Evolutionary conservation across 2,888 invertebrate genomes (phyloP).

Genomic region (Tenthredo amoena): DNA sequence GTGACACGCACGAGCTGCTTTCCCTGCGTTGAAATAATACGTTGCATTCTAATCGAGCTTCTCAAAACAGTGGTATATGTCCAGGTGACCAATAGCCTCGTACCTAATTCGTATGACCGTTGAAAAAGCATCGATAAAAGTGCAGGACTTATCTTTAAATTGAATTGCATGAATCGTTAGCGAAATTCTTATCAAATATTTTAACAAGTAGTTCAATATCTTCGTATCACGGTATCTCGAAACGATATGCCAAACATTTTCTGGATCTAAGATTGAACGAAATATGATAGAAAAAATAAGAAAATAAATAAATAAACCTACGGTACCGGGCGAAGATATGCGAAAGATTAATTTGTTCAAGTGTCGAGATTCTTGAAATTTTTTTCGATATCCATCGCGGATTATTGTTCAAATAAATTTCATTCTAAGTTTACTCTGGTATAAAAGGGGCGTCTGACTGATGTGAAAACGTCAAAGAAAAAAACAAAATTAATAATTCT

Average conservation of each 20-base stretch:
- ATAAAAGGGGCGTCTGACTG: neutral
- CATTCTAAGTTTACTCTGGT: neutral
- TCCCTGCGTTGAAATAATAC: neutral
- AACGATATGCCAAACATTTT: neutral
- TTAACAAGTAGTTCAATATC: neutral
- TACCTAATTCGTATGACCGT: neutral
- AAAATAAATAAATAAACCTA: neutral
- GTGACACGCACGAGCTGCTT: slow-evolving; percentile 21
- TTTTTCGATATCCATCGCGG: neutral
- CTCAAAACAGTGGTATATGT: neutral
- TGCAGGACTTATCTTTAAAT: neutral
- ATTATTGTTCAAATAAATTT: neutral
- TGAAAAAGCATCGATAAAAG: neutral
- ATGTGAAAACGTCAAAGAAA: slow-evolving; percentile 1
- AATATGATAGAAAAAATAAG: neutral
- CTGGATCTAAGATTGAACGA: neutral
- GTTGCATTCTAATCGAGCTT: slow-evolving; percentile 17
- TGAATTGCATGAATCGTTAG: neutral
- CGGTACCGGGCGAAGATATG: neutral
- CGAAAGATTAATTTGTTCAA: neutral
- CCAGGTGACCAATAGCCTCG: neutral
- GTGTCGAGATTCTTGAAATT: neutral
- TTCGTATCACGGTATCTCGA: neutral
- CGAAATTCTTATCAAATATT: neutral
- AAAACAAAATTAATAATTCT: neutral